Evolutionary conservation across 2,113 vertebrate species (phyloP).

Genomic region (Gasterosteus nipponicus): DNA sequence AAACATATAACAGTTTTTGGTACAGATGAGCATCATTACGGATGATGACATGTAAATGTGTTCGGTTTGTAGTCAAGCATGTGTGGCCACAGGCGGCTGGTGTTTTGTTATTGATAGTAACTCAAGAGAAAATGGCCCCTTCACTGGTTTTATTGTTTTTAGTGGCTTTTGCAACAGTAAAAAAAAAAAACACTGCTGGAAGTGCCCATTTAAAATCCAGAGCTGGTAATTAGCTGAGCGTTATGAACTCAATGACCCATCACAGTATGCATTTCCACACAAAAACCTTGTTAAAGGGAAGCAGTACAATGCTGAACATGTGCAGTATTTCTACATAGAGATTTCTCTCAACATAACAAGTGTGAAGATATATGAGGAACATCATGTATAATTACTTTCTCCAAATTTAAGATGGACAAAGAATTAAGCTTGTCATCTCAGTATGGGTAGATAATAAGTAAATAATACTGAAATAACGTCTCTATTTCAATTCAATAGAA

Average conservation of each 20-base stretch:
- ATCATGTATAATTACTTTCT: neutral
- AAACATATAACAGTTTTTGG: neutral
- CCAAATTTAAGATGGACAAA: neutral
- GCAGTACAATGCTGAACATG: neutral
- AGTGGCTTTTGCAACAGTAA: neutral
- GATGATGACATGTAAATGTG: constrained; percentile 2
- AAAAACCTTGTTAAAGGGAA: neutral
- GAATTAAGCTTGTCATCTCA: neutral
- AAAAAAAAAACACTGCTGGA: neutral
- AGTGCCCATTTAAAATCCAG: neutral
- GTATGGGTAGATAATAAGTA: neutral
- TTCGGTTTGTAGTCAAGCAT: constrained; percentile 3
- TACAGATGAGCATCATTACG: constrained; percentile 24
- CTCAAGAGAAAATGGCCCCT: neutral
- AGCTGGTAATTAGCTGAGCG: constrained; percentile 4
- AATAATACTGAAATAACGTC: neutral
- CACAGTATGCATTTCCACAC: neutral
- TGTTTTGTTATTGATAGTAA: neutral
- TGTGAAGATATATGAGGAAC: neutral
- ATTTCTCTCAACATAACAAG: neutral
- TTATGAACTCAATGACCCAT: neutral
- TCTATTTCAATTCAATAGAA: constrained; percentile 1
- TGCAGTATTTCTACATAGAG: neutral
- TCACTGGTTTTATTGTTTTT: neutral
- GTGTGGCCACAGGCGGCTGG: neutral